These are phyloP conservation scores for Chanos chanos DNA, from an alignment of 2,797 vertebrate species.

Conservation along the genomic window DNA sequence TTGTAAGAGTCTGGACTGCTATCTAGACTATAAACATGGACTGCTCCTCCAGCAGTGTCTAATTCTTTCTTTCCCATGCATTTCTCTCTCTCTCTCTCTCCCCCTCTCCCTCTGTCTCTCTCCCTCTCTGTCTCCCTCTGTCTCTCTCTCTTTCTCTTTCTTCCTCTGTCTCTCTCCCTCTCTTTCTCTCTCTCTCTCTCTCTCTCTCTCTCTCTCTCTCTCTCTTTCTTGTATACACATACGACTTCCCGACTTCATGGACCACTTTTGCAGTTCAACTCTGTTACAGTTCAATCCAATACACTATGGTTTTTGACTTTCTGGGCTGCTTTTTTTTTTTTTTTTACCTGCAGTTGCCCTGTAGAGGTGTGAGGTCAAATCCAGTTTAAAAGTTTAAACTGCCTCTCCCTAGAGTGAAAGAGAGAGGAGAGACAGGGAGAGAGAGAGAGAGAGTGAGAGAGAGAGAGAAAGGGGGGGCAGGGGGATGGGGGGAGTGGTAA, in stretches of 20 bases:
- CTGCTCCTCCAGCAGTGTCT: background rate
- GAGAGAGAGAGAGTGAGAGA: constrained; percentile 5
- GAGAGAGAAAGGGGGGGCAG: background rate
- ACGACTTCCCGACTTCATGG: background rate
- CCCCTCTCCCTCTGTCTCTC: too few relatives aligned
- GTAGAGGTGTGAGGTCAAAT: constrained; percentile 18
- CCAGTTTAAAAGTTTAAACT: constrained; percentile 8
- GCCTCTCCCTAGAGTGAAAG: constrained; percentile 12
- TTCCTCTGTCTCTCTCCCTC: too few relatives aligned
- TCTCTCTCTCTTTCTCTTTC: too few relatives aligned
- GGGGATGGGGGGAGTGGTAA: background rate
- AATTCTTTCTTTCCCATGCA: too few relatives aligned
- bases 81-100: too few relatives aligned
- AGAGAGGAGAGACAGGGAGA: constrained; percentile 1
- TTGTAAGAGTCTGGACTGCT: too few relatives aligned
- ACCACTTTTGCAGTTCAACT: constrained; percentile 8
- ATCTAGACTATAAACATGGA: too few relatives aligned
- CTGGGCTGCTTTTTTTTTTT: too few relatives aligned
- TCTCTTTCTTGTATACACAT: background rate
- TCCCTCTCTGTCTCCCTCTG: too few relatives aligned
- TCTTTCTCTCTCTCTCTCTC: background rate
- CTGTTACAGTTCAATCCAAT: too few relatives aligned
- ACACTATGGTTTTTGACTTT: too few relatives aligned
- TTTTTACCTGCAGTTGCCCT: constrained; percentile 13
- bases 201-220: background rate